A percentile compares a stretch with the other conserved stretches of the same genome.
Conservation (phyloP, 2,888 invertebrate genomes). For the Patella caerulea region DNA sequence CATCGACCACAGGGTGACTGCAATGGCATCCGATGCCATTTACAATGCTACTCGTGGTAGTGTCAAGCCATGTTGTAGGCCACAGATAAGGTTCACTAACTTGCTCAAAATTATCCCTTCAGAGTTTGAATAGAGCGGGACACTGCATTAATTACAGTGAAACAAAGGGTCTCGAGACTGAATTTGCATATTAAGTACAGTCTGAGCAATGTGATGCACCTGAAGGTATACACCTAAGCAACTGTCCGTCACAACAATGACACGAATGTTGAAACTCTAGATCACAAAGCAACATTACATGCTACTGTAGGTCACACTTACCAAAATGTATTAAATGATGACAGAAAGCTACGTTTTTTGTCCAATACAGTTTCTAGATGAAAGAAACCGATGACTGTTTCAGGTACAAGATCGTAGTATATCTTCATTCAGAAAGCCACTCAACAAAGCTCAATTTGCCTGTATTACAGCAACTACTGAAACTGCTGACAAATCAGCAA, state of each 20-base stretch:
- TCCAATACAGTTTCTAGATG: background rate
- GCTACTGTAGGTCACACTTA: conserved; percentile 12
- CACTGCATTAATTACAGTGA: conserved; percentile 24
- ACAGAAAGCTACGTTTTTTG: background rate
- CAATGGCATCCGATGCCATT: conserved; percentile 24
- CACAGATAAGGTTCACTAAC: background rate
- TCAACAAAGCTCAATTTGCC: background rate
- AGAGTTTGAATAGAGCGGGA: conserved; percentile 22
- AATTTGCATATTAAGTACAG: conserved; percentile 24
- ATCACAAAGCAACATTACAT: conserved; percentile 12
- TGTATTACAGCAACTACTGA: background rate
- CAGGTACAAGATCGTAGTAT: background rate
- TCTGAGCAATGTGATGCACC: conserved; percentile 14
- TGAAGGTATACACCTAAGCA: conserved; percentile 10
- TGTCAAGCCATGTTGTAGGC: conserved; percentile 17
- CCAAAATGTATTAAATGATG: conserved; percentile 12
- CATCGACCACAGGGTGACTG: conserved; percentile 7
- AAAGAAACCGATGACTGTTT: background rate
- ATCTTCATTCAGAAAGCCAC: background rate
- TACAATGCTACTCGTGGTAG: conserved; percentile 25
- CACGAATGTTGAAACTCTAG: conserved; percentile 20
- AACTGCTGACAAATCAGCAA: background rate
- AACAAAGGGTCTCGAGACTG: conserved; percentile 16
- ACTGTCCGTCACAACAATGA: conserved; percentile 25
- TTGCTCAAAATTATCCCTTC: conserved; percentile 14